Conservation (phyloP, 2,888 invertebrate species). For the Sarcophaga subvicina region DNA sequence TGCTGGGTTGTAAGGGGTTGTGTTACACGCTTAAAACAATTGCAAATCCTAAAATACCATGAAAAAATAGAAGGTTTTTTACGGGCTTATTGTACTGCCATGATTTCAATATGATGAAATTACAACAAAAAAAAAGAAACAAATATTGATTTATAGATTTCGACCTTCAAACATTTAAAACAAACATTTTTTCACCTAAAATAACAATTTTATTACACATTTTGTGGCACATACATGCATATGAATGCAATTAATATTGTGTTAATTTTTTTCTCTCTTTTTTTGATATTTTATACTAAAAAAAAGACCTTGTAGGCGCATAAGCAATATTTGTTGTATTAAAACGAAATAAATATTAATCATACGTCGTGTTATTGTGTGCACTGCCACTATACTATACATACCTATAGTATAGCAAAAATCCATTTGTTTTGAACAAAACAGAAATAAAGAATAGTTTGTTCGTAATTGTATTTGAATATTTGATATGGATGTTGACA, state of each 20-base stretch:
- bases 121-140: too few relatives aligned
- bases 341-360: constrained; percentile 11
- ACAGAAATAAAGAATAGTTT: too few relatives aligned
- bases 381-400: not conserved
- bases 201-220: not conserved
- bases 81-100: not conserved
- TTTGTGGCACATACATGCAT: not conserved
- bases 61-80: not conserved
- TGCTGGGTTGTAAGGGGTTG: too few relatives aligned
- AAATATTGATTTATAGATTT: not conserved
- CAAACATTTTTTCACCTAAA: not conserved
- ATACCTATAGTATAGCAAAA: too few relatives aligned
- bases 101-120: not conserved
- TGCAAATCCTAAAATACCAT: not conserved
- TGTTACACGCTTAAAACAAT: not conserved
- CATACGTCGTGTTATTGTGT: constrained; percentile 7
- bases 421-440: too few relatives aligned
- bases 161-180: not conserved
- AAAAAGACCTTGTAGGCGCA: not conserved
- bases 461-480: not conserved
- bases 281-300: not conserved
- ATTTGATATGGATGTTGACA: not conserved
- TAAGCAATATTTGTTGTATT: not conserved
- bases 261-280: not conserved
- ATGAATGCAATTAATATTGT: not conserved